Evolutionary conservation across 2,797 vertebrate species (phyloP).

Genomic region (Argentina silus): DNA sequence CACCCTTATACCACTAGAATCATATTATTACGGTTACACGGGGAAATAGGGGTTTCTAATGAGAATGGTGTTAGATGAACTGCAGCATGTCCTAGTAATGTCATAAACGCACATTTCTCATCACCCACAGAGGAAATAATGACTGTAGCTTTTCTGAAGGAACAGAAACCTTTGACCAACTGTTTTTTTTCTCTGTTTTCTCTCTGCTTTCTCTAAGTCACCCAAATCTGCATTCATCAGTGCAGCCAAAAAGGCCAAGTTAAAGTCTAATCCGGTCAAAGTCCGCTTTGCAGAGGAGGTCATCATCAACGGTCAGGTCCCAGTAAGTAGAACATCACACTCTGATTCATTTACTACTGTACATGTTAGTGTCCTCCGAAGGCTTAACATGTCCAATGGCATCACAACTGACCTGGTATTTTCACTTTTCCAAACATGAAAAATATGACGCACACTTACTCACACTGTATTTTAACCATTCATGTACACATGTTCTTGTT

Average conservation of each 20-base stretch:
- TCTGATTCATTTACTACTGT: not conserved
- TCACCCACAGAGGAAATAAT: not conserved
- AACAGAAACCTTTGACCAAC: conserved; percentile 20
- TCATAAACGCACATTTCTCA: conserved; percentile 36
- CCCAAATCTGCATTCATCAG: conserved; percentile 99
- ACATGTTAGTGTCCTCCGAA: not conserved
- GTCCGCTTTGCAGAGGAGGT: conserved; percentile 98
- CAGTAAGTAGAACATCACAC: conserved; percentile 82
- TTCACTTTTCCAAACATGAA: too few species aligned
- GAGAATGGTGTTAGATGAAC: conserved; percentile 39
- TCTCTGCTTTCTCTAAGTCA: conserved; percentile 78
- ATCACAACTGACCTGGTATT: not conserved
- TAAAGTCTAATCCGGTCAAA: conserved; percentile 99
- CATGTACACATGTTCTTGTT: too few species aligned
- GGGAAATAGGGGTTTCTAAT: conserved; percentile 17
- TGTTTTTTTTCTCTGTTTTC: conserved; percentile 29
- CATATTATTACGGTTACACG: conserved; percentile 35
- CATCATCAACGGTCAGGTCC: conserved; percentile 97
- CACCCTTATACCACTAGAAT: conserved; percentile 41
- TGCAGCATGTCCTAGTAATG: conserved; percentile 45
- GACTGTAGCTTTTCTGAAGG: conserved; percentile 16
- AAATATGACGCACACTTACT: too few species aligned
- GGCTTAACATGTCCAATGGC: not conserved
- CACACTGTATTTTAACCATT: too few species aligned
- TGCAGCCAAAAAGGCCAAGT: conserved; percentile 98